phyloP scores from a whole-genome alignment of 2,888 invertebrate species.

The Limnephilus rhombicus region DNA sequence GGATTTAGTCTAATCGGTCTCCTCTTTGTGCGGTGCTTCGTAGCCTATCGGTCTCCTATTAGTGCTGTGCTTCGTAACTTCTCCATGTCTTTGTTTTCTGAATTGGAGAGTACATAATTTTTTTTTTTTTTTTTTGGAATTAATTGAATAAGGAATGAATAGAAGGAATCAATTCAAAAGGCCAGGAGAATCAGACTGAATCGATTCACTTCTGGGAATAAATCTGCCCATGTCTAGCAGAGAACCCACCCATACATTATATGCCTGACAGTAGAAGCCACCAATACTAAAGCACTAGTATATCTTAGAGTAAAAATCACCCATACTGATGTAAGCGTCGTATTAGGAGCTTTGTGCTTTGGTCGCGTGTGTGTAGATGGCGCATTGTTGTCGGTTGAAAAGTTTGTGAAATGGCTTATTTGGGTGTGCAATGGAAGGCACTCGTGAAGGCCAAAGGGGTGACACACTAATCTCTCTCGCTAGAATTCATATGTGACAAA shows the following conservation, averaged over 20 bases:
- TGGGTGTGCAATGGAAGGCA: slow-evolving; percentile 16
- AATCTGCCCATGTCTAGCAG: background rate
- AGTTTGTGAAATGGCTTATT: slow-evolving; percentile 17
- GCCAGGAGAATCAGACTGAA: too few relatives aligned
- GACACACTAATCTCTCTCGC: slow-evolving; percentile 23
- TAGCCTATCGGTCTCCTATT: too few relatives aligned
- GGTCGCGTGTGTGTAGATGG: slow-evolving; percentile 8
- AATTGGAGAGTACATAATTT: too few relatives aligned
- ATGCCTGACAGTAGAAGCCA: background rate
- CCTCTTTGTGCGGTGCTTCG: too few relatives aligned
- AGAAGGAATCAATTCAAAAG: too few relatives aligned
- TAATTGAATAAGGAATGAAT: too few relatives aligned
- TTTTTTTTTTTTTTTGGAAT: too few relatives aligned
- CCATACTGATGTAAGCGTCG: background rate
- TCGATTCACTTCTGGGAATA: too few relatives aligned
- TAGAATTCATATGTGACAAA: slow-evolving; percentile 23
- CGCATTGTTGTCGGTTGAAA: slow-evolving; percentile 43
- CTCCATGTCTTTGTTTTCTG: too few relatives aligned
- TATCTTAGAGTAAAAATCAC: background rate
- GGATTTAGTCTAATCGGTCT: too few relatives aligned
- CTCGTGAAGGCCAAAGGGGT: slow-evolving; percentile 32
- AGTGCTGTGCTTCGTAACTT: too few relatives aligned
- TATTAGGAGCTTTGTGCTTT: background rate
- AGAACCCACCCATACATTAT: background rate
- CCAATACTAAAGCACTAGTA: background rate